phyloP scores from a whole-genome alignment of 1,140 invertebrate species.

The Hylaeus anthracinus region DNA sequence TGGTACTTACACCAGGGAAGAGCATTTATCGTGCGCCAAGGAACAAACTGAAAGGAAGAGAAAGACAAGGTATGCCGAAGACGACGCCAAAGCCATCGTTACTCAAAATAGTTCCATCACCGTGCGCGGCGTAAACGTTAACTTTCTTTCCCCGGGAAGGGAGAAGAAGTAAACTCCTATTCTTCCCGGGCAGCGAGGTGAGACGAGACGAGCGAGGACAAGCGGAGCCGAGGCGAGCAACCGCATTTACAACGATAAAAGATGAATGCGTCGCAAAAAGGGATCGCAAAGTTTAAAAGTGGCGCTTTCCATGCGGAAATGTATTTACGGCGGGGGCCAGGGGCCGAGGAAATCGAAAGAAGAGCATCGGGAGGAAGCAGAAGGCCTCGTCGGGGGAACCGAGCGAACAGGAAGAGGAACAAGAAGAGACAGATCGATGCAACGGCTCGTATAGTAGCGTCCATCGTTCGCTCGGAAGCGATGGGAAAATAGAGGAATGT shows the following conservation, averaged over 20 bases:
- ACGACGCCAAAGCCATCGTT: background rate
- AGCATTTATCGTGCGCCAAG: background rate
- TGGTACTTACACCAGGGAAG: background rate
- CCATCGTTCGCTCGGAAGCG: conserved; percentile 31
- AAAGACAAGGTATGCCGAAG: background rate
- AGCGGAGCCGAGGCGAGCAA: background rate
- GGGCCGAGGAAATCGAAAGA: conserved; percentile 25
- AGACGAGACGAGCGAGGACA: background rate
- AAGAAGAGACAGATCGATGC: conserved; percentile 41
- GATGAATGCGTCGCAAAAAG: conserved; percentile 36
- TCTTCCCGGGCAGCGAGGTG: background rate
- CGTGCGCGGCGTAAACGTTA: conserved; percentile 4
- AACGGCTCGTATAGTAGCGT: conserved; percentile 33
- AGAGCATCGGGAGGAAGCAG: background rate
- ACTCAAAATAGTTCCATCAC: conserved; percentile 21
- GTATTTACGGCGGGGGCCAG: conserved; percentile 45
- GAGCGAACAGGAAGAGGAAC: conserved; percentile 4
- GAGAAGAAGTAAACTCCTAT: background rate
- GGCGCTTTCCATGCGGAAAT: conserved; percentile 51
- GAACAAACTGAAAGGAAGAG: background rate
- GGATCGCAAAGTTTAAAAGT: conserved; percentile 43
- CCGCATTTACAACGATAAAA: conserved; percentile 32
- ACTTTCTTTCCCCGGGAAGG: background rate
- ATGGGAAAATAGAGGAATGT: conserved; percentile 51
- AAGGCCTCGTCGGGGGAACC: background rate